Conservation (phyloP, 2,797 vertebrate species). For the Denticeps clupeoides region DNA sequence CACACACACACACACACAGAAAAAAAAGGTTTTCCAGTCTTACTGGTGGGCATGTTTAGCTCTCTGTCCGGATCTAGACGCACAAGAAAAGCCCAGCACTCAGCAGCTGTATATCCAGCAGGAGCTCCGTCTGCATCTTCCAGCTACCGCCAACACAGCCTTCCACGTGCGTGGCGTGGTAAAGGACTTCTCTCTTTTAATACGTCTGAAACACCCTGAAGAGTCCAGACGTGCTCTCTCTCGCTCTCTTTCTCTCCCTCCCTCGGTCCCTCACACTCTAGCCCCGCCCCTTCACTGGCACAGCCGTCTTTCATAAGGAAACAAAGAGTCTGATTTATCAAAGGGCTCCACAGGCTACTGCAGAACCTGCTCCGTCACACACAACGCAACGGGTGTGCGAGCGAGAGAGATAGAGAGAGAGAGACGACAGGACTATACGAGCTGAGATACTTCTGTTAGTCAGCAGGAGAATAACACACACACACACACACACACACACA, state of each 20-base stretch:
- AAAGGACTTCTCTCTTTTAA: slow-evolving; percentile 4
- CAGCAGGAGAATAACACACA: slow-evolving; percentile 3
- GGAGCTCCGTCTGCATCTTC: too few relatives aligned
- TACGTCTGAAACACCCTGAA: slow-evolving; percentile 14
- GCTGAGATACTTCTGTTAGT: slow-evolving; percentile 3
- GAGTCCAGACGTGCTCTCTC: slow-evolving; percentile 1
- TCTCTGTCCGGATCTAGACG: neutral
- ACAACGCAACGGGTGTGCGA: too few relatives aligned
- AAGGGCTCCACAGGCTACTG: too few relatives aligned
- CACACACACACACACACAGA: slow-evolving; percentile 31
- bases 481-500: neutral
- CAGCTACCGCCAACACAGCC: neutral
- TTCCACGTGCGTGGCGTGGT: neutral
- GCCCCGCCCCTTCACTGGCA: slow-evolving; percentile 12
- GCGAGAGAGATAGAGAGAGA: slow-evolving; percentile 15
- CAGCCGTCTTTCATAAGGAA: slow-evolving; percentile 28
- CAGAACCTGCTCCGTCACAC: too few relatives aligned
- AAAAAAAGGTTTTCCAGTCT: neutral
- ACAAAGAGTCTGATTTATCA: too few relatives aligned
- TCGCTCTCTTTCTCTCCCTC: slow-evolving; percentile 15
- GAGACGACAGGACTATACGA: slow-evolving; percentile 1
- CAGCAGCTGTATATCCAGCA: neutral
- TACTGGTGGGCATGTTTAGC: neutral
- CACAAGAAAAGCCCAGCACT: neutral
- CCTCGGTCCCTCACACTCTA: slow-evolving; percentile 1